Base-by-base conservation (phyloP, 2,113 vertebrate genomes). In the Progne subis region DNA sequence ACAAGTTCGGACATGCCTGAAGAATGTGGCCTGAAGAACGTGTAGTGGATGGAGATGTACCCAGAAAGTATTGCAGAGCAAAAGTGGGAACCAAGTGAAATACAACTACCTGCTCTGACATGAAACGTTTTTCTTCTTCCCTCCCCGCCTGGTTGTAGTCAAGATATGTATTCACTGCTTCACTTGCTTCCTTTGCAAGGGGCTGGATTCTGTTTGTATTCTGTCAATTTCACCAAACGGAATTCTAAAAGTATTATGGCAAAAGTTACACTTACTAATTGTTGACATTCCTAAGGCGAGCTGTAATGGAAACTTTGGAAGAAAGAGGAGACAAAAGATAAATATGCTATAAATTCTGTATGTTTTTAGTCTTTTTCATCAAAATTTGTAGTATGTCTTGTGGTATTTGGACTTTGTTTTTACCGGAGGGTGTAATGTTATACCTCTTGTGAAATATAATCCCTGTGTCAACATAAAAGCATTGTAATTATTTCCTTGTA, bases 1-100 rank as follows among this genome's bases (percentile, higher is more conserved):
- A 70, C 91, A 96, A 88, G 96, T 95, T 94, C 75, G 91, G 85
- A 69, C 93, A 78, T 83, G 94, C 29, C 82, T 91, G 34, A 95
- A 74, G 91, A 94, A 95, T 92, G 82, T 91, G 39, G 31, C 6
- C 44, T 86, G 44, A 77, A 75, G 95, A 80, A 57, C 32, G 9
- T 28, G 12, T 59, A 29, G 53, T 31, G 49, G 34, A 83, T 75
- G 76, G 90, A 88, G 28, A 61, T 61, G 18, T 65, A 63, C 46
- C 53, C 8, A 3, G 31, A 56, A 57, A 59, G 11, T 50, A 17
- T 20, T 75, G 37, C 23, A 47, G 31, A 57, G 52, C 31, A 67
- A 41, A 68, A 81, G 19, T 14, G 56, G 39, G 19, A 78, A 39
- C 11, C 8, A 32, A 34, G 47, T 70, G 49, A 92, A 91, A 63